phyloP scores from a whole-genome alignment of 2,888 invertebrate species.

The Sinopyrophorus schimmeli region DNA sequence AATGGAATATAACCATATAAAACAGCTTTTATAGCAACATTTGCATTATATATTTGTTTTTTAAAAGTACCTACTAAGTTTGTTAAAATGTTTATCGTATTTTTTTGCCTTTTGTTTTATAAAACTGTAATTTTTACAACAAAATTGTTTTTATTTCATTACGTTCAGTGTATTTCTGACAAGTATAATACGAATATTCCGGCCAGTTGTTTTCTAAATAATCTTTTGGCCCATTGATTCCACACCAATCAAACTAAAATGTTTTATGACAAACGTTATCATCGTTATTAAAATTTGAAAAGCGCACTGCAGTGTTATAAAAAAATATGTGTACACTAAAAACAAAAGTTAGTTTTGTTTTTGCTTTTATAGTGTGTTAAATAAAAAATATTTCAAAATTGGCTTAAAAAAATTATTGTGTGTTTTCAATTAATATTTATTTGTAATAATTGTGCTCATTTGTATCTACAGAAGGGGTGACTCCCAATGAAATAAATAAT shows the following conservation, averaged over 20 bases:
- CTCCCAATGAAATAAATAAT: background rate
- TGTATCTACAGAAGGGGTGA: background rate
- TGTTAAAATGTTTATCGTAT: too few relatives aligned
- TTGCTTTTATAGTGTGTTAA: too few relatives aligned
- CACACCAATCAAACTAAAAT: conserved; percentile 37
- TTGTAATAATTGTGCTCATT: background rate
- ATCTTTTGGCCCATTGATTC: conserved; percentile 31
- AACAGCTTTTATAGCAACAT: too few relatives aligned
- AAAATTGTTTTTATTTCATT: too few relatives aligned
- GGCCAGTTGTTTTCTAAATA: conserved; percentile 16
- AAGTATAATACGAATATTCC: conserved; percentile 3
- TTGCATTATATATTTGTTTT: too few relatives aligned
- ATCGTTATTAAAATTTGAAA: conserved; percentile 9
- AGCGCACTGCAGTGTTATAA: background rate
- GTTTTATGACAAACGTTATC: too few relatives aligned
- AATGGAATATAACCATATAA: too few relatives aligned
- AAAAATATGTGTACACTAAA: background rate
- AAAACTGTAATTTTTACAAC: too few relatives aligned
- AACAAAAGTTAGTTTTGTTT: background rate
- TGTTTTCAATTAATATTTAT: background rate
- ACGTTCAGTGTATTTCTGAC: too few relatives aligned
- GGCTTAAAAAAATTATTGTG: background rate
- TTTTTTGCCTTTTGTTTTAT: too few relatives aligned
- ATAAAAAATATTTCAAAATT: too few relatives aligned
- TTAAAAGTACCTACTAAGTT: too few relatives aligned